Evolutionary conservation across 2,888 invertebrate species (phyloP), one percentile per base, ranked within the genome.

Genomic region (Mamestra brassicae): DNA sequence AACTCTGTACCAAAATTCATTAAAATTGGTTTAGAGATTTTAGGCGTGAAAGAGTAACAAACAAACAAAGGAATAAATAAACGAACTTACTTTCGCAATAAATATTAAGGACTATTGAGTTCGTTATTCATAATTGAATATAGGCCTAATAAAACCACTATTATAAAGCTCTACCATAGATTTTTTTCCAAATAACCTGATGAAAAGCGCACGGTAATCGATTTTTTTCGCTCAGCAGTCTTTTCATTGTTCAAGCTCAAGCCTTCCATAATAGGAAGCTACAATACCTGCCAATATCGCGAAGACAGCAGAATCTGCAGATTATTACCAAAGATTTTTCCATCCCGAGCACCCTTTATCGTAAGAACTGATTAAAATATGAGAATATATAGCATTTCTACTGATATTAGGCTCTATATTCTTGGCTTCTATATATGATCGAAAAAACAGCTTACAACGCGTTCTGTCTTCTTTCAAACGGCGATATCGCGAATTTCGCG

Each of bases 251-350:
- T 67, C 52, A 54, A 61, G n/a, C 63, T 47, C 55, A 70, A 70
- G 17, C 13, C 42, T 78, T 67, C 68, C n/a, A 65, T 67, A 57
- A 73, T 42, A 55, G 60, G 45, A 73, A 52, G 66, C 71, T 61
- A 58, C 47, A 76, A 67, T 66, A 50, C 60, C 68, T 69, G 65
- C 34, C 69, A 70, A 80, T 70, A 74, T 74, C 10, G 42, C 57
- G 52, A 62, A 54, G 61, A 66, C 63, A 74, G 54, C 52, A 10
- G 61, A 60, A 77, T 50, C n/a, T 2, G 36, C 47, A 54, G n/a
- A 67, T 70, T 69, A 78, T 61, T 68, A 45, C 10, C 57, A 10
- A 50, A 36, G 58, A 74, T 57, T 52, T 71, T 57, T 61, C 47
- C 15, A 55, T 42, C 52, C 3, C 36, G 10, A 61, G 45, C 50